These are phyloP conservation scores for Muscicapa striata DNA, from an alignment of 2,797 vertebrate genomes.

Conservation along the genomic window DNA sequence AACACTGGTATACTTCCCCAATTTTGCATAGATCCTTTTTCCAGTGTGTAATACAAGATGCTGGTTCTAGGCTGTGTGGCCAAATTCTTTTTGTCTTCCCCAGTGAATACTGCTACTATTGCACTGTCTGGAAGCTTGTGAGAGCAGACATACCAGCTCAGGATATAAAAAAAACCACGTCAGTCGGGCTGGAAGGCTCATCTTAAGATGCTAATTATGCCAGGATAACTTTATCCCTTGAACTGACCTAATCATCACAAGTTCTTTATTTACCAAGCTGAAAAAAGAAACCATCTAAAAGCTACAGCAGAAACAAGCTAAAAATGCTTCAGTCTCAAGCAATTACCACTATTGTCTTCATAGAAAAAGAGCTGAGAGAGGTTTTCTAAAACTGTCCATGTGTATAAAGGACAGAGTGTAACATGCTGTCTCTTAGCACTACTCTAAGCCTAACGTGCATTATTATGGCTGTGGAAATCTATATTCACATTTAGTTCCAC, in stretches of 20 bases:
- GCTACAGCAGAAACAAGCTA: conserved; percentile 41
- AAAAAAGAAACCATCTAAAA: conserved; percentile 63
- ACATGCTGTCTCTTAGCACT: conserved; percentile 43
- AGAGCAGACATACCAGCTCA: conserved; percentile 16
- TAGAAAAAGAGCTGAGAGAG: conserved; percentile 59
- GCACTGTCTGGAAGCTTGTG: conserved; percentile 26
- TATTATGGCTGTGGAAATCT: background rate
- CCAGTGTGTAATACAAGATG: background rate
- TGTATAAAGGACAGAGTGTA: conserved; percentile 45
- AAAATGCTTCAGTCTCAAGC: conserved; percentile 55
- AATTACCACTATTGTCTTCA: conserved; percentile 65
- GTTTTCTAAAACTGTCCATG: conserved; percentile 62
- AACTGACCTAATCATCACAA: conserved; percentile 68
- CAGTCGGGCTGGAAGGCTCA: conserved; percentile 40
- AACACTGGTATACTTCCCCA: background rate
- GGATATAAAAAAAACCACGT: conserved; percentile 21
- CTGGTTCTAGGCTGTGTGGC: background rate
- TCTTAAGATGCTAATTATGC: conserved; percentile 63
- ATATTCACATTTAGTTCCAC: background rate
- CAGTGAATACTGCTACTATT: background rate
- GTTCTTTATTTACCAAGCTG: conserved; percentile 57
- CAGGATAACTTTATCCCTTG: conserved; percentile 60
- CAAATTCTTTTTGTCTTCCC: background rate
- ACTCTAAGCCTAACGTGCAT: background rate
- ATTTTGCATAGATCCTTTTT: background rate